Evolutionary conservation across 1,140 invertebrate species (phyloP).

Genomic region (Drosophila prosaltans): DNA sequence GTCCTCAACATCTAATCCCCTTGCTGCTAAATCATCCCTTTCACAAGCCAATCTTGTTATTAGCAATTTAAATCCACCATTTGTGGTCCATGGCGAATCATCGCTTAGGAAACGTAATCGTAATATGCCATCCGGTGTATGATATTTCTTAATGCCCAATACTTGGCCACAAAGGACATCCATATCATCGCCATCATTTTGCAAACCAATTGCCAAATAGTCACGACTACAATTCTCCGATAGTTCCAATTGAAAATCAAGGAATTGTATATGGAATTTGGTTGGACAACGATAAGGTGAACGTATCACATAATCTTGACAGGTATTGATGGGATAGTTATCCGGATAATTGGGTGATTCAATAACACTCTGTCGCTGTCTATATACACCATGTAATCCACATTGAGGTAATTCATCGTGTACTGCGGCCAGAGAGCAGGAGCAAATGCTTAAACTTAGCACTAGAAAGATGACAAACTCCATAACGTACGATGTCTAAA

Average conservation of each 20-base stretch:
- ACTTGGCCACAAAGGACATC: constrained; percentile 84
- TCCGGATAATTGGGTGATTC: constrained; percentile 84
- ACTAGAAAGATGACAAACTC: constrained; percentile 26
- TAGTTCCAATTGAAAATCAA: constrained; percentile 84
- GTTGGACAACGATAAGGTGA: constrained; percentile 84
- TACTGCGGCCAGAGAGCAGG: constrained; percentile 39
- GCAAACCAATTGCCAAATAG: constrained; percentile 82
- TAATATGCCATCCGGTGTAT: constrained; percentile 83
- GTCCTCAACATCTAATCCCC: constrained; percentile 33
- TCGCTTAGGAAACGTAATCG: constrained; percentile 81
- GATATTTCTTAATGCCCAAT: constrained; percentile 83
- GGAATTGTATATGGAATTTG: constrained; percentile 85
- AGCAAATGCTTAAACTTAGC: constrained; percentile 16
- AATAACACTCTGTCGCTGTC: constrained; percentile 77
- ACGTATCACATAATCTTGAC: constrained; percentile 84
- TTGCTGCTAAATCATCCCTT: constrained; percentile 57
- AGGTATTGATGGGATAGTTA: constrained; percentile 82
- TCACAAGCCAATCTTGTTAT: constrained; percentile 84
- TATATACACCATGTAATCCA: constrained; percentile 68
- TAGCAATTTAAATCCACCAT: constrained; percentile 84
- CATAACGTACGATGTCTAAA: constrained; percentile 42
- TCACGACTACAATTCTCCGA: constrained; percentile 84
- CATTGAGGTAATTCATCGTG: constrained; percentile 75
- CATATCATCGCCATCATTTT: constrained; percentile 75
- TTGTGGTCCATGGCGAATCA: constrained; percentile 73